These are phyloP conservation scores for Odocoileus hemionus DNA, from an alignment of 2,113 vertebrate species.

Conservation along the genomic window DNA sequence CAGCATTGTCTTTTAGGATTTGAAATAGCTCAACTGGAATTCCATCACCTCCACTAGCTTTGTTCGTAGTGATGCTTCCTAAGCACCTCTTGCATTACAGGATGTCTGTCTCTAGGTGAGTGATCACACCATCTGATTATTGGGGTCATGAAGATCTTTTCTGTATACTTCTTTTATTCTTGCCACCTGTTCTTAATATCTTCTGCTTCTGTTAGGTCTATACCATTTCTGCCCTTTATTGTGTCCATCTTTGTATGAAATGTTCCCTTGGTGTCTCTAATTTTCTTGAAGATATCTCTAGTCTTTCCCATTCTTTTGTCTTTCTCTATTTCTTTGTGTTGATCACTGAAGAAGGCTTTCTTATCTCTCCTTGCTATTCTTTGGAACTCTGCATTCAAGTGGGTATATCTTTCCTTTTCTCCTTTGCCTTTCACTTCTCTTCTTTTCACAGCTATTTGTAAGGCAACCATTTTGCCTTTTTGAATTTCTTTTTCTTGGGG, in stretches of 20 bases:
- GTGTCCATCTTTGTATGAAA: not conserved
- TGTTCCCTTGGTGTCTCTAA: not conserved
- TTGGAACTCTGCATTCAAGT: not conserved
- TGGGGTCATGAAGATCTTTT: not conserved
- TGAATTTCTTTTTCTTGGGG: not conserved
- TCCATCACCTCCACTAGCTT: not conserved
- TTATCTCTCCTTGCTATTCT: not conserved
- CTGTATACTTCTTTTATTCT: not conserved
- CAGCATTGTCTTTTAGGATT: not conserved
- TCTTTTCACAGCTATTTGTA: not conserved
- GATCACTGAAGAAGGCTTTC: not conserved
- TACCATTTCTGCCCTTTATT: not conserved
- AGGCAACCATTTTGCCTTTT: not conserved
- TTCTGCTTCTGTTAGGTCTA: not conserved
- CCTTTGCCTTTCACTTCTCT: not conserved
- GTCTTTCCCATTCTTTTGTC: not conserved
- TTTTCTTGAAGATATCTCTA: not conserved
- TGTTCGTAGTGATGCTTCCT: not conserved
- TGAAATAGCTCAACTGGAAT: not conserved
- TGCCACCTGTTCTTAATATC: not conserved
- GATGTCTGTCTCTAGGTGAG: not conserved
- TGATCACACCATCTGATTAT: not conserved
- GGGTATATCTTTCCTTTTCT: not conserved
- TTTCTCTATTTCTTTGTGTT: not conserved
- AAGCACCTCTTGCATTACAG: not conserved